These are phyloP conservation scores for Rotaria magnacalcarata DNA, from an alignment of 2,888 invertebrate genomes.

Conservation along the genomic window DNA sequence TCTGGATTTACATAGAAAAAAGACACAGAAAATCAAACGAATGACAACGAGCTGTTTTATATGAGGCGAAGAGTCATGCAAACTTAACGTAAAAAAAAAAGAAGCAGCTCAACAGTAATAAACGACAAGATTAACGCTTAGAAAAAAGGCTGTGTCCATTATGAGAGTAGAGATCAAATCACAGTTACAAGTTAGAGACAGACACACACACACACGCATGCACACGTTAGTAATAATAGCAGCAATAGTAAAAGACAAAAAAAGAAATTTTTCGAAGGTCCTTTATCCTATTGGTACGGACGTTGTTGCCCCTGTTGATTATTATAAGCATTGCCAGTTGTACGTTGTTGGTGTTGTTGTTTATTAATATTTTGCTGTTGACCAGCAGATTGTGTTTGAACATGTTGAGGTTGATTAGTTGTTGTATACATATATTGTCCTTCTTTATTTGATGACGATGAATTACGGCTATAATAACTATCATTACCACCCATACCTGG, in stretches of 20 bases:
- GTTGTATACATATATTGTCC: not conserved
- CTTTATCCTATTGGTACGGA: not conserved
- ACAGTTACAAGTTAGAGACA: constrained; percentile 16
- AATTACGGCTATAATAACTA: not conserved
- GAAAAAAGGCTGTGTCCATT: not conserved
- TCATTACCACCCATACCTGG: not conserved
- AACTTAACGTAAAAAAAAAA: constrained; percentile 21
- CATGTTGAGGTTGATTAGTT: not conserved
- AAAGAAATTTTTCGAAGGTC: not conserved
- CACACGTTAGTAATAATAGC: constrained; percentile 1
- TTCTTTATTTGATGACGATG: constrained; percentile 2
- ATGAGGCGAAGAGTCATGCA: constrained; percentile 13
- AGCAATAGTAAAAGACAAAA: not conserved
- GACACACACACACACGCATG: not conserved
- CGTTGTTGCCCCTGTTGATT: constrained; percentile 16
- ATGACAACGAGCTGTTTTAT: constrained; percentile 6
- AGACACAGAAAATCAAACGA: not conserved
- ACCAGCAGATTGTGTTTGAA: not conserved
- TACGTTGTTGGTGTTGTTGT: not conserved
- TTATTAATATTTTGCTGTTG: not conserved
- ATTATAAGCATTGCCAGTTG: constrained; percentile 4
- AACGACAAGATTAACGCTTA: constrained; percentile 14
- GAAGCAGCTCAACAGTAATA: not conserved
- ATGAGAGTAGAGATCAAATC: constrained; percentile 12
- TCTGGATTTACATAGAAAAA: constrained; percentile 20